Percentiles rank a stretch among this genome's conserved stretches.
These are phyloP conservation scores for Pseudachorutes palmiensis DNA, from an alignment of 1,140 invertebrate genomes.

Conservation along the genomic window DNA sequence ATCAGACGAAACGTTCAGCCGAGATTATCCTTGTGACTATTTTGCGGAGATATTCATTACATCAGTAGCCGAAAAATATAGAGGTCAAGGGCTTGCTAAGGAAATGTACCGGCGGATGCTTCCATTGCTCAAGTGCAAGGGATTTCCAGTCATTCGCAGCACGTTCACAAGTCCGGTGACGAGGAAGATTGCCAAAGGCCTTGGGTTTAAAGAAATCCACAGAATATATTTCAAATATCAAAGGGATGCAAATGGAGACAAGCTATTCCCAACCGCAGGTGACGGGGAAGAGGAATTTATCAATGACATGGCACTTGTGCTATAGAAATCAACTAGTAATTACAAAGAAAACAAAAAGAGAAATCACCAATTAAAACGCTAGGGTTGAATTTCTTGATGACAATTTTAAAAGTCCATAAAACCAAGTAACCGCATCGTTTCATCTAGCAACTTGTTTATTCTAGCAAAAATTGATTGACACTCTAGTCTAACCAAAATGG, in stretches of 20 bases:
- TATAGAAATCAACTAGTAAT: no score
- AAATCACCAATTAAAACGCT: no score
- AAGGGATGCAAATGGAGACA: neutral
- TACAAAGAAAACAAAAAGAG: no score
- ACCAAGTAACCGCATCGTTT: no score
- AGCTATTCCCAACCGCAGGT: neutral
- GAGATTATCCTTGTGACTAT: neutral
- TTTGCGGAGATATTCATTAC: neutral
- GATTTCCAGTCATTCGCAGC: slow-evolving; percentile 8
- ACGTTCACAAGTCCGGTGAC: slow-evolving; percentile 9
- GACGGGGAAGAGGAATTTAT: neutral
- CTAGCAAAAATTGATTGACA: no score
- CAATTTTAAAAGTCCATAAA: no score
- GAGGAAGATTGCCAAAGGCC: neutral
- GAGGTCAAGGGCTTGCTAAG: slow-evolving; percentile 2
- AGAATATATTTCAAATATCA: slow-evolving; percentile 4
- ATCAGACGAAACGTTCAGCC: no score
- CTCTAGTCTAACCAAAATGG: no score
- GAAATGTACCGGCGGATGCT: slow-evolving; percentile 16
- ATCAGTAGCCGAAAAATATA: neutral
- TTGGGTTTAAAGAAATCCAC: neutral
- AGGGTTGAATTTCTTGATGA: no score
- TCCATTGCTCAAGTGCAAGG: slow-evolving; percentile 13
- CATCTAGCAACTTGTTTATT: no score
- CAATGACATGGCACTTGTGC: no score